Base-by-base conservation (phyloP, 2,888 invertebrate genomes). In the Drosophila flavopinicola region DNA sequence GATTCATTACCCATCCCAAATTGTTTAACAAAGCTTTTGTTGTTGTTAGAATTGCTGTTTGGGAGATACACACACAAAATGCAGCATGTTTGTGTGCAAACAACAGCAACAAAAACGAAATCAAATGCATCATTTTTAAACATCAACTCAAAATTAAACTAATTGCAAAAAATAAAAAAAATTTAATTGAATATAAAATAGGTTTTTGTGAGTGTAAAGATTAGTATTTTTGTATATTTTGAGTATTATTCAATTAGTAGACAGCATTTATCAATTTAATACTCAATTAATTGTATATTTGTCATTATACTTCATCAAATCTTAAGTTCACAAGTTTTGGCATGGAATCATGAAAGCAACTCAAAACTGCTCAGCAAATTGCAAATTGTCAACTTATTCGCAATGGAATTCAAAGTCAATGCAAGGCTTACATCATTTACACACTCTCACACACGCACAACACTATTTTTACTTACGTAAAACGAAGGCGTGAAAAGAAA, bases 351-450 rank as follows among this genome's bases (percentile, higher is more conserved):
- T 20, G 20, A 20, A 4, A 20, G 20, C 20, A 20, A 20, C 2
- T 20, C 20, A 4, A 20, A 60, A 24, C 11, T 33, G 5, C 17
- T 17, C 30, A 27, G 9, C 29, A 64, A 78, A 78, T 59, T 72
- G 65, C 67, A 70, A 59, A 56, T 54, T 82, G 78, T 78, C 63
- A 61, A 78, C 65, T 60, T 71, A 71, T 66, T 56, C 41, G 53
- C 45, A 56, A 30, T 78, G 53, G 51, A 57, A 72, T 64, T 75
- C 76, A 79, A 80, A 86, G 86, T 79, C 79, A 84, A 79, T 78
- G 86, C 64, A 74, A 79, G 51, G 70, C 77, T 84, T 84, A 84
- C 59, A 76, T 80, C 86, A 84, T 32, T 45, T 25, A 20, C 44
- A n/a, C n/a, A n/a, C n/a, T n/a, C n/a, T n/a, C n/a, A n/a, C n/a